Evolutionary conservation across 2,113 vertebrate species (phyloP), one percentile per base, ranked within the genome.

Genomic region (Fukomys damarensis): DNA sequence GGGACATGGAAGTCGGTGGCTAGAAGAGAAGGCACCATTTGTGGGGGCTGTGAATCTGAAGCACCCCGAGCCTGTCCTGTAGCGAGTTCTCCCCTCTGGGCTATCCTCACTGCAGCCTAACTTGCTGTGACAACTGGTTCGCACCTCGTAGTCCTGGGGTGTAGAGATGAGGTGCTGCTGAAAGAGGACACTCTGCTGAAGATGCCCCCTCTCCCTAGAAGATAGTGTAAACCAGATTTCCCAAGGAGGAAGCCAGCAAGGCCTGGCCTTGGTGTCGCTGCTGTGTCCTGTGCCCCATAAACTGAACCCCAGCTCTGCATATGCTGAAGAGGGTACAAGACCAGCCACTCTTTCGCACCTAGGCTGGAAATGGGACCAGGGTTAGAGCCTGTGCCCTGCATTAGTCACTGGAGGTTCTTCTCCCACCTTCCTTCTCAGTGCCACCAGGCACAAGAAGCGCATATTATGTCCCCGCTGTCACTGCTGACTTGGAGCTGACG

Each of bases 291-390:
- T 24, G 46, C 58, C 38, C 19, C 2, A 7, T 56, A 58, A 38
- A 46, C 35, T 7, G 3, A 80, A 43, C 88, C n/a, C 35, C 80
- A 54, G 46, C 65, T 91, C 74, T 86, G 74, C 5, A 1, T 54
- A 1, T 59, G 83, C 43, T 3, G 19, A 58, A 28, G 84, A 92
- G 46, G 49, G 30, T 11, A 16, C 19, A 19, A 79, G 83, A 41
- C 58, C 65, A 85, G n/a, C 65, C 35, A n/a, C 49, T 91, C 14
- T 58, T 7, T 54, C 14, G 1, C 59, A 59, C 89, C n/a, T 46
- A 22, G 52, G 61, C 82, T 84, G 91, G 91, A 94, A 96, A 91
- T 61, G 59, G 91, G 89, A 93, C 93, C 61, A 68, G 49, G 85
- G 72, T 82, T 16, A 87, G 95, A 58, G 76, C 58, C n/a, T 56